Percentiles rank a stretch among this genome's conserved stretches.
Evolutionary conservation across 64 coral and sea anemone genomes (phyloP).

Genomic region (Actinia tenebrosa): DNA sequence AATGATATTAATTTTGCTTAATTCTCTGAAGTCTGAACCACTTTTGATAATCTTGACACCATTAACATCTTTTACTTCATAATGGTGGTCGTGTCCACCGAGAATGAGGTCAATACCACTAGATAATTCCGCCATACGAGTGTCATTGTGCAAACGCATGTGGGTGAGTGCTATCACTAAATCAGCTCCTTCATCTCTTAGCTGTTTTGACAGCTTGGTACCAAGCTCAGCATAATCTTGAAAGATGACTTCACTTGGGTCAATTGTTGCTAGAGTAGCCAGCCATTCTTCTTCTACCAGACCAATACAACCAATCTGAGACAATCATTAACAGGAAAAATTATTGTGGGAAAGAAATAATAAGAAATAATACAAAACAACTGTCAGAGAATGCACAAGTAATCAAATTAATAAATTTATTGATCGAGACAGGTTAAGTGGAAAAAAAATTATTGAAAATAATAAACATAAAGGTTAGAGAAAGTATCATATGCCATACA

Average conservation of each 20-base stretch:
- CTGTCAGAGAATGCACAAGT: no score
- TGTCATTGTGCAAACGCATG: constrained; percentile 91
- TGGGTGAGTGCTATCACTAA: constrained; percentile 95
- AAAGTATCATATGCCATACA: no score
- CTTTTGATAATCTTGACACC: constrained; percentile 84
- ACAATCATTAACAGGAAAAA: not conserved
- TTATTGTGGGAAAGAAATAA: no score
- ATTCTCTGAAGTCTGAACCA: constrained; percentile 90
- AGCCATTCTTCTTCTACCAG: constrained; percentile 96
- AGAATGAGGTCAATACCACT: constrained; percentile 89
- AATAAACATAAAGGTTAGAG: no score
- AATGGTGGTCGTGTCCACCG: constrained; percentile 96
- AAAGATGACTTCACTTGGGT: constrained; percentile 82
- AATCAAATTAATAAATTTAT: no score
- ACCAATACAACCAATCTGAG: constrained; percentile 90
- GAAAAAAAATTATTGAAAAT: no score
- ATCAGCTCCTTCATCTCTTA: constrained; percentile 82
- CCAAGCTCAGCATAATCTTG: constrained; percentile 78
- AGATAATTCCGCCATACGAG: constrained; percentile 68
- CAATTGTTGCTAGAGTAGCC: constrained; percentile 87
- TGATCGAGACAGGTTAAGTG: no score
- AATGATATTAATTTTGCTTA: constrained; percentile 58
- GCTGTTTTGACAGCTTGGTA: constrained; percentile 60
- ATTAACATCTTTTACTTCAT: constrained; percentile 77
- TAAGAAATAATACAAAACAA: no score